A percentile compares a stretch with the other conserved stretches of the same genome.
These are phyloP conservation scores for Oxystoma pomonae DNA, from an alignment of 2,888 invertebrate species.

Conservation along the genomic window DNA sequence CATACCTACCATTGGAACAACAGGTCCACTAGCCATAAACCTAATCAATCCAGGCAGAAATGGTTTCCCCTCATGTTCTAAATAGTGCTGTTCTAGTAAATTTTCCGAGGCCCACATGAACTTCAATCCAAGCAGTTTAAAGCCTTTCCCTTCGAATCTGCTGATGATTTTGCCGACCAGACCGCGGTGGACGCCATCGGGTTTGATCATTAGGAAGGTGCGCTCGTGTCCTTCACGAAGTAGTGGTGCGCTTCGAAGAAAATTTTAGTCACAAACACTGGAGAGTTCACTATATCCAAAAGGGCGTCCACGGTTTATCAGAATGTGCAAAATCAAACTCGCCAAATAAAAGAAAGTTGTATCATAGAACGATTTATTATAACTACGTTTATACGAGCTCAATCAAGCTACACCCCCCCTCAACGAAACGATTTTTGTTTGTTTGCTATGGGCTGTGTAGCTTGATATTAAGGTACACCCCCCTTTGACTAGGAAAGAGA, in stretches of 20 bases:
- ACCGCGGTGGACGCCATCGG: constrained; percentile 95
- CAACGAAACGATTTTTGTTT: no score
- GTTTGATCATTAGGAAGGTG: constrained; percentile 96
- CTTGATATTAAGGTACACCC: no score
- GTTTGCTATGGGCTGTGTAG: no score
- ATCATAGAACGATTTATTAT: no score
- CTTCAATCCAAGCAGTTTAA: constrained; percentile 91
- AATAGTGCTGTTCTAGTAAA: constrained; percentile 85
- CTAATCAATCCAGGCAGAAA: constrained; percentile 82
- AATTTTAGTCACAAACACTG: neutral
- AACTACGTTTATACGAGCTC: no score
- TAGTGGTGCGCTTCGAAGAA: neutral
- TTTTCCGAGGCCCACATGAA: constrained; percentile 82
- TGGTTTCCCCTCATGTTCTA: constrained; percentile 78
- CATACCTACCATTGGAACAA: constrained; percentile 69
- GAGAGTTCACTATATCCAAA: no score
- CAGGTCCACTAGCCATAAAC: constrained; percentile 73
- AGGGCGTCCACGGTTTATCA: no score
- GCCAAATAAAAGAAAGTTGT: no score
- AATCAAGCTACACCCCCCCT: no score
- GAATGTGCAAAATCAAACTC: no score
- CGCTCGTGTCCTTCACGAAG: constrained; percentile 65
- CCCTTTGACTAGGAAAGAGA: no score
- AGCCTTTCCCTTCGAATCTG: constrained; percentile 93
- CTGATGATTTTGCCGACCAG: constrained; percentile 91